Conservation (phyloP, 2,888 invertebrate species). For the Orchesellides sinensis region DNA sequence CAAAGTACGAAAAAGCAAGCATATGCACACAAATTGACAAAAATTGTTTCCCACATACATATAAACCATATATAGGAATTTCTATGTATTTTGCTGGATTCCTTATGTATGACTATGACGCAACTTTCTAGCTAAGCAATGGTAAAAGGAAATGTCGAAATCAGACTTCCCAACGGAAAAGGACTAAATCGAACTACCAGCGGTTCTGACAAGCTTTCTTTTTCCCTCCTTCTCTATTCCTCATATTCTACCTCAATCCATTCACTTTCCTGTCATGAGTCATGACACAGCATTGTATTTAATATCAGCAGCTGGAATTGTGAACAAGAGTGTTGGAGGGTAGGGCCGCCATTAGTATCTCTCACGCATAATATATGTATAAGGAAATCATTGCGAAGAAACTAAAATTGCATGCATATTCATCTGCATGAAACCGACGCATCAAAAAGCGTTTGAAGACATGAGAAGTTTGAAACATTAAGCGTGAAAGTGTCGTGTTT, state of each 20-base stretch:
- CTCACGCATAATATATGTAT: too few relatives aligned
- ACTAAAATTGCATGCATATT: conserved; percentile 28
- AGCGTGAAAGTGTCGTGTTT: conserved; percentile 64
- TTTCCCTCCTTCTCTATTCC: too few relatives aligned
- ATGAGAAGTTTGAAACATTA: conserved; percentile 16
- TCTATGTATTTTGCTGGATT: not conserved
- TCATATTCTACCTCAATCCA: conserved; percentile 1
- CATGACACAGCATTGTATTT: conserved; percentile 25
- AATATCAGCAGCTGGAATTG: not conserved
- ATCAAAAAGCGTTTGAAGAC: not conserved
- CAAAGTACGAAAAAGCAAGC: not conserved
- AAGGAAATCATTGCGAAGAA: too few relatives aligned
- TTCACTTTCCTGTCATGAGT: conserved; percentile 26
- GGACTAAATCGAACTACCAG: conserved; percentile 51
- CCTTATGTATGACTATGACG: conserved; percentile 1
- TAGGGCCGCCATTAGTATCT: too few relatives aligned
- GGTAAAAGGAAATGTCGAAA: conserved; percentile 55
- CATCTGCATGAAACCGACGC: conserved; percentile 10
- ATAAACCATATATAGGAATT: not conserved
- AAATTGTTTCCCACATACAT: too few relatives aligned
- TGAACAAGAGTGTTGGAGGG: not conserved
- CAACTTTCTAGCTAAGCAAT: not conserved
- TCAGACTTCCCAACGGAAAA: conserved; percentile 61
- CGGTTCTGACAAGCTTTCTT: not conserved
- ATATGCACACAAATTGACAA: too few relatives aligned